Evolutionary conservation across 2,113 vertebrate species (phyloP), one percentile per base, ranked within the genome.

Genomic region (Ictalurus punctatus): DNA sequence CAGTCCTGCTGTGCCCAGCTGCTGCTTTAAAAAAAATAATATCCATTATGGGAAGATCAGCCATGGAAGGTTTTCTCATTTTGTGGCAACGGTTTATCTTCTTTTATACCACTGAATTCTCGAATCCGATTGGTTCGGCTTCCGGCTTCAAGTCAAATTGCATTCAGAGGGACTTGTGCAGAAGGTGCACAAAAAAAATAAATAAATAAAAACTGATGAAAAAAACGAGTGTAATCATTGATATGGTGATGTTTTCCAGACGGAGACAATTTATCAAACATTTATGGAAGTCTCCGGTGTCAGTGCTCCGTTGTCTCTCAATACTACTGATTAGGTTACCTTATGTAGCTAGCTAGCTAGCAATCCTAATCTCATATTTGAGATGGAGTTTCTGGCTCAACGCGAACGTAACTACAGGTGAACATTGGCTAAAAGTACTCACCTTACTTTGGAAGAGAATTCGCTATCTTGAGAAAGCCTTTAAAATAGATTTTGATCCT

Each of bases 11-110:
- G 83, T 81, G 69, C 37, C 37, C 81, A 52, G 71, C 83, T 81
- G 67, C 79, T 80, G 58, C 67, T 90, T 65, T 48, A 63, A 85
- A 84, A 56, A 90, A 83, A 90, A 83, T 25, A 52, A 78, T 86
- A 63, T 40, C 34, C 85, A 63, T 4, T n/a, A 56, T 6, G 19
- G 73, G 9, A 86, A 73, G 14, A n/a, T 61, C 44, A 30, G 23
- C 56, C 52, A 25, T 12, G 9, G 67, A 30, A 37, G 84, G 14
- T 3, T 54, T 86, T 54, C 30, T 54, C 40, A 17, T 71, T 73
- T 58, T 17, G 27, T 54, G 10, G 48, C 27, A 59, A 37, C 30
- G 37, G 56, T 61, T 61, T 83, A 21, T 58, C 23, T 54, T n/a
- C 23, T 16, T 23, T 83, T 61, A 37, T 25, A 37, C 21, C 12